Percentiles rank a stretch among this genome's conserved stretches.
Conservation (phyloP, 1,140 invertebrate genomes). For the Formica exsecta region DNA sequence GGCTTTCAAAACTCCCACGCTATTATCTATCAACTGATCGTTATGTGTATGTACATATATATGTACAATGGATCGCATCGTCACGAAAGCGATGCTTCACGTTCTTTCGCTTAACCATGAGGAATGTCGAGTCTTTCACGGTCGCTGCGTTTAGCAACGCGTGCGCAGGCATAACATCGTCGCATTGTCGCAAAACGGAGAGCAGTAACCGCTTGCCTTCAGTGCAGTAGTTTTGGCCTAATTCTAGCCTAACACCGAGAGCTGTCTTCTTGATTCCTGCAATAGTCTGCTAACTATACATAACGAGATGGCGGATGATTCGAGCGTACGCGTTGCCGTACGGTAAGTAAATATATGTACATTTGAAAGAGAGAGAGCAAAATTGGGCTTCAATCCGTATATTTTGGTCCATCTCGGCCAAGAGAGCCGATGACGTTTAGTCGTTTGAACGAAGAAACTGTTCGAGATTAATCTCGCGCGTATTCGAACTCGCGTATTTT, state of each 20-base stretch:
- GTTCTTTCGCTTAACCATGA: constrained; percentile 30
- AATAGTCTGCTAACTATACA: neutral
- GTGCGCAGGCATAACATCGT: constrained; percentile 58
- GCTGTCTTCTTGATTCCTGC: neutral
- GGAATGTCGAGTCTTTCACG: constrained; percentile 62
- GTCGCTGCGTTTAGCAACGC: constrained; percentile 60
- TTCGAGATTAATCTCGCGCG: neutral
- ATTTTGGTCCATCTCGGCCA: neutral
- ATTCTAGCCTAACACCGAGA: constrained; percentile 32
- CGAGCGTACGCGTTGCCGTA: constrained; percentile 84
- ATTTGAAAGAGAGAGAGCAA: neutral
- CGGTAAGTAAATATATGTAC: constrained; percentile 76
- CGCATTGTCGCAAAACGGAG: constrained; percentile 23
- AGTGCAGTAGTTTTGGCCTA: constrained; percentile 62
- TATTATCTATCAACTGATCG: too few relatives aligned
- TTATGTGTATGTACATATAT: neutral
- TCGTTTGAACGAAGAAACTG: neutral
- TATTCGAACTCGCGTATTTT: neutral
- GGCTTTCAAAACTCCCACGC: neutral
- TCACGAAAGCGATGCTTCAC: constrained; percentile 33
- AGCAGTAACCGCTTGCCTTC: constrained; percentile 13
- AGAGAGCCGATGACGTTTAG: neutral
- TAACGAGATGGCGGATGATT: constrained; percentile 83
- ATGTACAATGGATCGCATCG: constrained; percentile 18
- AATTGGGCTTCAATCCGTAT: neutral